A percentile compares a stretch with the other conserved stretches of the same genome.
These are phyloP conservation scores for Cryptus viduatorius DNA, from an alignment of 2,888 invertebrate species.

Conservation along the genomic window DNA sequence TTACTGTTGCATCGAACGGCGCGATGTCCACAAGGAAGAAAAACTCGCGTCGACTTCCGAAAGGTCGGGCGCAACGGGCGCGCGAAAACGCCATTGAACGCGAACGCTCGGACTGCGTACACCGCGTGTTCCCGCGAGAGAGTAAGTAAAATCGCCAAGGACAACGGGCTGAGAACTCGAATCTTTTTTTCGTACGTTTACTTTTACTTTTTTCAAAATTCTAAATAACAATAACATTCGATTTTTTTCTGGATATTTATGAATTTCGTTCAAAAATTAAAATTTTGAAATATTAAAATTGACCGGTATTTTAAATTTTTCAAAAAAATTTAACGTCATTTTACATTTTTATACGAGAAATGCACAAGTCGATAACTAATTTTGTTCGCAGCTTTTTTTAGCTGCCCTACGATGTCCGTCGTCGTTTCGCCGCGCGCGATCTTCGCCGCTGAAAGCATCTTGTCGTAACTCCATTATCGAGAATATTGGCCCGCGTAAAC, in stretches of 20 bases:
- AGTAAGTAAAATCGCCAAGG: slow-evolving; percentile 38
- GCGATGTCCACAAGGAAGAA: neutral
- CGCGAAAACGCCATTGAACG: slow-evolving; percentile 15
- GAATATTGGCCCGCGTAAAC: slow-evolving; percentile 44
- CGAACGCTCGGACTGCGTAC: slow-evolving; percentile 3
- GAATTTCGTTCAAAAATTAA: neutral
- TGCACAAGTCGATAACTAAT: neutral
- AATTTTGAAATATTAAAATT: neutral
- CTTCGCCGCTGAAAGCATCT: slow-evolving; percentile 45
- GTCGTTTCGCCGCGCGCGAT: slow-evolving; percentile 14
- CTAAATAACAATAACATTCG: no score
- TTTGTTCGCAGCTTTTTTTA: slow-evolving; percentile 13
- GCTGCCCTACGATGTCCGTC: slow-evolving; percentile 6
- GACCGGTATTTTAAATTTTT: neutral
- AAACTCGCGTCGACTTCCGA: slow-evolving; percentile 17
- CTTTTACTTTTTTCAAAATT: no score
- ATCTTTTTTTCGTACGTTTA: neutral
- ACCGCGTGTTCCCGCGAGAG: slow-evolving; percentile 9
- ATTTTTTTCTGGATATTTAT: neutral
- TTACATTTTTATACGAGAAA: neutral
- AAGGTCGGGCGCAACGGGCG: slow-evolving; percentile 21
- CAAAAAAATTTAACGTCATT: neutral
- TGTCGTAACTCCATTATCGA: slow-evolving; percentile 49
- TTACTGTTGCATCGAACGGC: neutral
- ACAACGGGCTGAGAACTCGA: slow-evolving; percentile 8